Evolutionary conservation across 2,113 vertebrate species (phyloP).

Genomic region (Aramus guarauna): DNA sequence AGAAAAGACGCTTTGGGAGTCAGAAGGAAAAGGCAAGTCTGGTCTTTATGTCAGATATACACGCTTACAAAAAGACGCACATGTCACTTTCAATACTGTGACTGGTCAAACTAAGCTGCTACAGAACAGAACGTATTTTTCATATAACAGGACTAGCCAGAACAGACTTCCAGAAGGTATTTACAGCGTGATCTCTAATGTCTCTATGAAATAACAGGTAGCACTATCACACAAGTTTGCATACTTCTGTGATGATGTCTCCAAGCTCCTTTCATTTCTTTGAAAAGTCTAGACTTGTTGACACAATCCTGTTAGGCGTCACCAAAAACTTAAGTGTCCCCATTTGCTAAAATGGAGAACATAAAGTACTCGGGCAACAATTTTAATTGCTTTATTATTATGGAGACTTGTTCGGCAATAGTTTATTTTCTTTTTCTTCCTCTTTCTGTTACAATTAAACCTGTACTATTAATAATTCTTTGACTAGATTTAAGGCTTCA

Average conservation of each 20-base stretch:
- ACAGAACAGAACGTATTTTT: not conserved
- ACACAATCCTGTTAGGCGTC: not conserved
- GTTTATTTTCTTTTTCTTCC: not conserved
- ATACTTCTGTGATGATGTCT: not conserved
- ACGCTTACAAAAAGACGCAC: not conserved
- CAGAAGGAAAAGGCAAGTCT: not conserved
- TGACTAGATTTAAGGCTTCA: not conserved
- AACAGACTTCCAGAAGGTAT: not conserved
- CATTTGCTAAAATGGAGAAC: not conserved
- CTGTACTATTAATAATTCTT: not conserved
- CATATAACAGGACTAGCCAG: not conserved
- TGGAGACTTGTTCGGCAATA: not conserved
- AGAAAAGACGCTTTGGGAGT: not conserved
- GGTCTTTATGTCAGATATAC: rapidly evolving
- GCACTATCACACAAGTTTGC: not conserved
- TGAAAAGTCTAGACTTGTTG: not conserved
- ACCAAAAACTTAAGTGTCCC: not conserved
- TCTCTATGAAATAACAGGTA: not conserved
- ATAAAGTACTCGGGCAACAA: not conserved
- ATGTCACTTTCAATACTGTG: not conserved
- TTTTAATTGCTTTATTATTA: not conserved
- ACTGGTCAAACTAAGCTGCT: not conserved
- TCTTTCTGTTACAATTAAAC: not conserved
- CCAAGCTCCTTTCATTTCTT: not conserved
- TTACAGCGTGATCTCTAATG: not conserved